Evolutionary conservation across 2,888 invertebrate genomes (phyloP), one percentile per base, ranked within the genome.

Genomic region (Lithophane leautieri): DNA sequence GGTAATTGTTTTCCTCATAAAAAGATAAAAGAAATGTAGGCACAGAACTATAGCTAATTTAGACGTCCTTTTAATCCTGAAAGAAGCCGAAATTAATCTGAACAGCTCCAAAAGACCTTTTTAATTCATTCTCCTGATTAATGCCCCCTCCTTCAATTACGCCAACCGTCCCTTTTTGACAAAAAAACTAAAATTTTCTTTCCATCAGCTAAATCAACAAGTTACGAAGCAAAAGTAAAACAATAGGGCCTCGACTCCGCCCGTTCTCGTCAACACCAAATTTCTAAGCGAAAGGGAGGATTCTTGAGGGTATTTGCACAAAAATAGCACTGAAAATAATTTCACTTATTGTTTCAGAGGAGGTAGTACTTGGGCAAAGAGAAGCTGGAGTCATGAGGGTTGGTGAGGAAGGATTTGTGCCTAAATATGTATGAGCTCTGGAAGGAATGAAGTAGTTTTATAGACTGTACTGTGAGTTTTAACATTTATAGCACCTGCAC

Each of bases 241-340:
- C 86, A 87, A 86, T 84, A 67, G 80, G 52, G 14, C 28, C 63
- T 61, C 63, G 71, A 42, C 61, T 54, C 78, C 73, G 40, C 78
- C 81, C 61, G 70, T 16, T 40, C 75, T 78, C 79, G 78, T 84
- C 80, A 86, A 84, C 89, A 86, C 85, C 77, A 83, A 88, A 82
- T 86, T 85, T 82, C 82, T 86, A 85, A 88, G 74, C 88, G 86
- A 88, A 84, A 86, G 73, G 83, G 82, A 78, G 79, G 84, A 86
- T 87, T 88, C 89, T 89, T 88, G 84, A 90, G 90, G 90, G 89
- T 92, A 92, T 92, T 93, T 93, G 86, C 89, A 88, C 86, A 90
- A 91, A 89, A 90, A 90, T 89, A 87, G 83, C 82, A 75, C 77
- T 82, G 88, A 87, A 91, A 90, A 91, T 92, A 90, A 92, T 92